A percentile compares a stretch with the other conserved stretches of the same genome.
These are phyloP conservation scores for Hippocampus comes DNA, from an alignment of 2,113 vertebrate species.

Conservation along the genomic window DNA sequence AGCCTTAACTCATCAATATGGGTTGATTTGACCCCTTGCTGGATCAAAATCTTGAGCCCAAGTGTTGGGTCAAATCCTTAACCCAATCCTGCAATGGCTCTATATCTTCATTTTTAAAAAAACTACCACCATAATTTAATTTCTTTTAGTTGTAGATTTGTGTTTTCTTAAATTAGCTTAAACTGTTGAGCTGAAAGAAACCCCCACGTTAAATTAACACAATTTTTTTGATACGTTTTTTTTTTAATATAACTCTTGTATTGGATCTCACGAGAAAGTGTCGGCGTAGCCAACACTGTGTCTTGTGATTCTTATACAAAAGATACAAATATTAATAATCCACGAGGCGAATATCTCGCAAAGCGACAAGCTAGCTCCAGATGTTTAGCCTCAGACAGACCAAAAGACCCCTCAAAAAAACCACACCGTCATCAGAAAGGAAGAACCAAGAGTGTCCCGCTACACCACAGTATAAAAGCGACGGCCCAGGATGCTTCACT, in stretches of 20 bases:
- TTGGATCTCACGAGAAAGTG: not conserved
- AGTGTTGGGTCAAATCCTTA: too few species aligned
- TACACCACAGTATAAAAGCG: constrained; percentile 13
- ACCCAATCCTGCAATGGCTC: too few species aligned
- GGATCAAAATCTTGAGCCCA: too few species aligned
- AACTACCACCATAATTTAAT: too few species aligned
- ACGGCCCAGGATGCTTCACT: constrained; percentile 62
- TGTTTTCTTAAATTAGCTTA: too few species aligned
- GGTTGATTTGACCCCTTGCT: too few species aligned
- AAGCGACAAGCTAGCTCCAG: not conserved
- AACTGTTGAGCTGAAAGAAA: too few species aligned
- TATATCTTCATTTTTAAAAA: too few species aligned
- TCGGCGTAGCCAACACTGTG: not conserved
- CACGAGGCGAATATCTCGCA: not conserved
- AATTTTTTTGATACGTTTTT: too few species aligned
- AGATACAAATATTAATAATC: not conserved
- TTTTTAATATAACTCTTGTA: not conserved
- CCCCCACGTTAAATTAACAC: too few species aligned
- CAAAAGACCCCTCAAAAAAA: constrained; percentile 17
- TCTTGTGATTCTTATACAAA: not conserved
- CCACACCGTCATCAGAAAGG: constrained; percentile 39
- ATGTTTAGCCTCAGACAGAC: not conserved
- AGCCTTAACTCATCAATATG: too few species aligned
- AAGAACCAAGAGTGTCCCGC: constrained; percentile 23
- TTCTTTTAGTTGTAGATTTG: too few species aligned